Conservation (phyloP, 2,888 invertebrate species). For the Tiphia femorata region DNA sequence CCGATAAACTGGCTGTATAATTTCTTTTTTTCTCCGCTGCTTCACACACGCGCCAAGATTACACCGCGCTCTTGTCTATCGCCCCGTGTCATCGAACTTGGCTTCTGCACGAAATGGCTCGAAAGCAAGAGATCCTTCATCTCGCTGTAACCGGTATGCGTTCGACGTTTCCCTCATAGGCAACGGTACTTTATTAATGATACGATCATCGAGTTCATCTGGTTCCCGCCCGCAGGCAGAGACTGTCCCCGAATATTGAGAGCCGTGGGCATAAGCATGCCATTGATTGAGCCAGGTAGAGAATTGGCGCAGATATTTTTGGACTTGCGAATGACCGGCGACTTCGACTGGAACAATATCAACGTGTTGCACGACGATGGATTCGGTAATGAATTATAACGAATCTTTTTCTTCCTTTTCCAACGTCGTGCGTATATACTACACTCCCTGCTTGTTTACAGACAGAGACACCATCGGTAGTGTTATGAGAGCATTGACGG, state of each 20-base stretch:
- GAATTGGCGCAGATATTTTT: constrained; percentile 84
- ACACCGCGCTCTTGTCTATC: constrained; percentile 79
- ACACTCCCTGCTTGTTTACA: constrained; percentile 54
- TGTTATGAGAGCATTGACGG: constrained; percentile 74
- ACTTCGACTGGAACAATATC: constrained; percentile 80
- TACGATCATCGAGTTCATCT: not conserved
- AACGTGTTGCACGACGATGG: constrained; percentile 81
- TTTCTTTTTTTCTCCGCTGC: no score
- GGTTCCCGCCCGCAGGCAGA: constrained; percentile 70
- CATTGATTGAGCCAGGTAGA: constrained; percentile 77
- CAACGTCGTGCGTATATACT: not conserved
- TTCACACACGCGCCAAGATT: constrained; percentile 71
- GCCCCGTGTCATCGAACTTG: constrained; percentile 83
- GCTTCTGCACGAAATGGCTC: constrained; percentile 76
- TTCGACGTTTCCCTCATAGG: not conserved
- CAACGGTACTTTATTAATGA: not conserved
- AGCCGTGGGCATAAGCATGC: constrained; percentile 78
- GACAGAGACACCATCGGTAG: constrained; percentile 77
- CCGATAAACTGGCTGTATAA: no score
- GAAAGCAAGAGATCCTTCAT: constrained; percentile 77
- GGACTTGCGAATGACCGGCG: constrained; percentile 77
- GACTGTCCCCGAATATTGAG: constrained; percentile 83
- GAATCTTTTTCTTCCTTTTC: not conserved
- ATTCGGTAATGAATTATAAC: constrained; percentile 73
- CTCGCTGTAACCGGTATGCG: constrained; percentile 78